A percentile compares a stretch with the other conserved stretches of the same genome.
Conservation (phyloP, 2,797 vertebrate genomes). For the Sparidentex hasta region DNA sequence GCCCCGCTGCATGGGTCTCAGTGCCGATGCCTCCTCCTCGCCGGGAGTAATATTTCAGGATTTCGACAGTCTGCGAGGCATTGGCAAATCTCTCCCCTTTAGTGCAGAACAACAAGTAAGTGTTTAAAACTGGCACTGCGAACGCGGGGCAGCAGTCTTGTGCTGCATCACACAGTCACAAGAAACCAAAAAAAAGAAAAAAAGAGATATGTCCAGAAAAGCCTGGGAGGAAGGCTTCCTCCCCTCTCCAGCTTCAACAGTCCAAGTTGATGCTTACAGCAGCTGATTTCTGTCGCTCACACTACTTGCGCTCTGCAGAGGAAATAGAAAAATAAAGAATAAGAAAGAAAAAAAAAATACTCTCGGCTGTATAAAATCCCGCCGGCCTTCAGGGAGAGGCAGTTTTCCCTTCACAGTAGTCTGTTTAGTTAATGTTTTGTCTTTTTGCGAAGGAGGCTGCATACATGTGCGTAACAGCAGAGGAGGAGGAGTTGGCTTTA, state of each 20-base stretch:
- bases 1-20: constrained; percentile 66
- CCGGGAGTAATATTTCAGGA: constrained; percentile 67
- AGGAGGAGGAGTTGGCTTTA: constrained; percentile 86
- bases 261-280: constrained; percentile 69
- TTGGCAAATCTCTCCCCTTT: constrained; percentile 47
- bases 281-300: constrained; percentile 48
- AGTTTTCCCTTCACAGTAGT: constrained; percentile 67
- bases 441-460: constrained; percentile 78
- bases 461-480: constrained; percentile 80
- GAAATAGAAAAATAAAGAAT: constrained; percentile 27
- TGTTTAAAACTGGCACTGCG: constrained; percentile 36
- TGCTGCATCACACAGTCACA: constrained; percentile 49
- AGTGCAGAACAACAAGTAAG: constrained; percentile 46
- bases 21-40: constrained; percentile 69
- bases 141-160: constrained; percentile 41
- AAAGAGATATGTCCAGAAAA: constrained; percentile 61
- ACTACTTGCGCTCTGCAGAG: constrained; percentile 43
- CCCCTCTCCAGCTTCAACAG: constrained; percentile 58
- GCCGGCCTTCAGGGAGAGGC: constrained; percentile 64
- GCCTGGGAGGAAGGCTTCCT: constrained; percentile 45
- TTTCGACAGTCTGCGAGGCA: constrained; percentile 65
- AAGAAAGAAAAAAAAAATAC: background rate
- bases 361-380: constrained; percentile 67
- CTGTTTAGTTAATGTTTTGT: constrained; percentile 62
- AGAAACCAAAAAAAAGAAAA: background rate